Conservation (phyloP, 2,888 invertebrate species). For the Dryococelus australis region DNA sequence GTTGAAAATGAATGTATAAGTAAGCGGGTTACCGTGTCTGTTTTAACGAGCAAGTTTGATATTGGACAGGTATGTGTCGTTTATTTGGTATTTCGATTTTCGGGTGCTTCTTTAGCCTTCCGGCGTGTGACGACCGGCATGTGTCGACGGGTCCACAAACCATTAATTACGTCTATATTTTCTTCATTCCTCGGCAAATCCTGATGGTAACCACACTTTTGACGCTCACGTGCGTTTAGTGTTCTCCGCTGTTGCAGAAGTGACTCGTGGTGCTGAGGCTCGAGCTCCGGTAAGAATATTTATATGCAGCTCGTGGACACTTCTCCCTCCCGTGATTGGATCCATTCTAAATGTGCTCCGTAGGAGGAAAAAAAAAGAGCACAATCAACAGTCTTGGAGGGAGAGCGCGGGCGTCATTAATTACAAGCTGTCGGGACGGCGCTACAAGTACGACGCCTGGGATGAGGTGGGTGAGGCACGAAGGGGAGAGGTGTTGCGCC, state of each 20-base stretch:
- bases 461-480: background rate
- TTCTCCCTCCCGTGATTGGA: constrained; percentile 3
- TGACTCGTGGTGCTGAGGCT: background rate
- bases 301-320: background rate
- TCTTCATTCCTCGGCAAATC: too few relatives aligned
- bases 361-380: constrained; percentile 12
- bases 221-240: background rate
- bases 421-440: constrained; percentile 10
- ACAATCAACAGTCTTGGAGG: constrained; percentile 16
- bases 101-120: too few relatives aligned
- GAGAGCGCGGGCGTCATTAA: background rate
- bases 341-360: constrained; percentile 10
- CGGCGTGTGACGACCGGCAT: too few relatives aligned
- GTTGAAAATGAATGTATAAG: too few relatives aligned
- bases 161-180: too few relatives aligned
- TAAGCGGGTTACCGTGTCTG: too few relatives aligned
- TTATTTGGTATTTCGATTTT: too few relatives aligned
- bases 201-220: background rate
- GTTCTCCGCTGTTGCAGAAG: background rate
- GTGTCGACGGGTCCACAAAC: too few relatives aligned
- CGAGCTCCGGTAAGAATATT: background rate
- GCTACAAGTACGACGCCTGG: background rate
- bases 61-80: too few relatives aligned
- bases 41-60: too few relatives aligned
- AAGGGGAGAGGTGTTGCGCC: background rate